Evolutionary conservation across 2,797 vertebrate genomes (phyloP), one percentile per base, ranked within the genome.

Genomic region (Sebastes umbrosus): DNA sequence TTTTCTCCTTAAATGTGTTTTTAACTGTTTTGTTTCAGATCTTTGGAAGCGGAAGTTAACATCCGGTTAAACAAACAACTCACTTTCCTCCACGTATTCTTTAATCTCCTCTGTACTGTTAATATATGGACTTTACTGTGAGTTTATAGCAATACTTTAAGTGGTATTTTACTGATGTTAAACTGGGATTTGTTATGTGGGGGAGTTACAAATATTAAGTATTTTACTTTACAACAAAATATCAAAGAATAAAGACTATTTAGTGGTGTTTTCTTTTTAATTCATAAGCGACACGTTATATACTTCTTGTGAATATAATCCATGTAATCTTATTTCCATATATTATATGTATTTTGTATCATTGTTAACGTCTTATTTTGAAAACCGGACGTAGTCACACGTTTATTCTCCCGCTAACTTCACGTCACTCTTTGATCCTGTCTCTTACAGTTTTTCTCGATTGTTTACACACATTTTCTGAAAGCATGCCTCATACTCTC

Each of bases 21-120:
- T 71, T 8, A n/a, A 14, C 0, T 8, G 16, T 20, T 68, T 32
- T 34, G 4, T 71, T 27, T 27, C 8, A 8, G 3, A 1, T 4
- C 2, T 52, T 43, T 31, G n/a, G 27, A 91, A 32, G 69, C 84
- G 79, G 76, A 87, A 90, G 74, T 32, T 29, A 9, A 1, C 9
- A 24, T 59, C 8, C 5, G n/a, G 4, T 9, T 10, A 36, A 52
- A 74, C 10, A 60, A 60, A 50, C 54, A 3, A 13, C 4, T 20
- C 0, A 43, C 46, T 75, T 70, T 71, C 36, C 32, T 18, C 25
- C 20, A 2, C 13, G 39, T 60, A 57, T 31, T 8, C 22, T 50
- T 5, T 36, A 14, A 36, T n/a, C 20, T 27, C 8, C 4, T 58
- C 3, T 16, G 24, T 59, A 36, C 34, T 43, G 14, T 14, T 31